Percentiles rank a stretch among this genome's conserved stretches.
Evolutionary conservation across 2,113 vertebrate genomes (phyloP).

Genomic region (Nannospalax galili): DNA sequence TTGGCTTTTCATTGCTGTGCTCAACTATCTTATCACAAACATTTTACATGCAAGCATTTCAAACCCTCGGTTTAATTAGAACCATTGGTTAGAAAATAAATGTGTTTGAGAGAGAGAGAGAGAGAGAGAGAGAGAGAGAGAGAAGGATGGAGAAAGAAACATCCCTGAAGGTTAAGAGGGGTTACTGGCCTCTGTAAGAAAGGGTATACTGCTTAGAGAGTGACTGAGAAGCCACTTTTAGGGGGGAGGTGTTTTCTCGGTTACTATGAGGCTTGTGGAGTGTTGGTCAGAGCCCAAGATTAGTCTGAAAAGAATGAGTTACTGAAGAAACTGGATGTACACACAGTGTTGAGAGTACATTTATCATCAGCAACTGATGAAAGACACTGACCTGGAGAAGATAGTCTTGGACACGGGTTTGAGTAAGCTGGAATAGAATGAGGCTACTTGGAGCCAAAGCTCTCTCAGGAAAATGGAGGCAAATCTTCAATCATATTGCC

Average conservation of each 20-base stretch:
- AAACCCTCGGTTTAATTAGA: background rate
- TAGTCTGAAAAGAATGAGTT: background rate
- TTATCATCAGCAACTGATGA: background rate
- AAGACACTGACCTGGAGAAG: background rate
- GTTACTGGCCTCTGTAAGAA: background rate
- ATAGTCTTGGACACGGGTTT: background rate
- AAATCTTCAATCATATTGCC: constrained; percentile 8
- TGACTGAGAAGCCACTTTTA: background rate
- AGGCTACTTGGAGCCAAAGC: background rate
- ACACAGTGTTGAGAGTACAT: background rate
- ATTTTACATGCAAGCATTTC: background rate
- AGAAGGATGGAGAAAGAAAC: background rate
- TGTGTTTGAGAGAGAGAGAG: background rate
- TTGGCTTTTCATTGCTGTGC: background rate
- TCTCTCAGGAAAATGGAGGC: background rate
- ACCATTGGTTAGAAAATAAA: background rate
- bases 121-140: background rate
- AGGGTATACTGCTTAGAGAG: background rate
- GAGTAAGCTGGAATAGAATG: background rate
- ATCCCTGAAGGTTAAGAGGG: background rate
- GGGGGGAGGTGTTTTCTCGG: background rate
- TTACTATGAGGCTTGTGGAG: background rate
- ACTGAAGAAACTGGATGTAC: background rate
- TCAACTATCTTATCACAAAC: background rate
- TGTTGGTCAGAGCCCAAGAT: background rate